Conservation (phyloP, 2,797 vertebrate genomes). For the Decapterus maruadsi region DNA sequence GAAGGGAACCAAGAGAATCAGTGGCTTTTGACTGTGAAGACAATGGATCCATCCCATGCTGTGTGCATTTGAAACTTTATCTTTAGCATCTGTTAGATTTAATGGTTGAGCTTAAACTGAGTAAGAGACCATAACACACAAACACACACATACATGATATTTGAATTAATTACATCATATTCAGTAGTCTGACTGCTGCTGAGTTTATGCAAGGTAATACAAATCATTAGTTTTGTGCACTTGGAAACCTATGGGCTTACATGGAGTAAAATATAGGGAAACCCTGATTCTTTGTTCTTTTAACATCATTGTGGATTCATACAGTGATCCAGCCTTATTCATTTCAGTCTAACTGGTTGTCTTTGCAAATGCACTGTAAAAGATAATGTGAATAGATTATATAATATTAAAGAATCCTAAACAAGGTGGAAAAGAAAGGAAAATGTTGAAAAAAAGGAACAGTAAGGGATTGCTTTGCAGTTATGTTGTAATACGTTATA, state of each 20-base stretch:
- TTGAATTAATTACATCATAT: conserved; percentile 50
- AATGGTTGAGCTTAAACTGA: conserved; percentile 49
- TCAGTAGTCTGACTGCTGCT: conserved; percentile 69
- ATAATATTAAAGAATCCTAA: conserved; percentile 67
- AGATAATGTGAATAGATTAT: conserved; percentile 72
- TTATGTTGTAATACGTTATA: conserved; percentile 39
- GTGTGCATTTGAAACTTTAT: conserved; percentile 58
- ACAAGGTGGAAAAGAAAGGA: conserved; percentile 62
- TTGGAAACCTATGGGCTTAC: conserved; percentile 50
- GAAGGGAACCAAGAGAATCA: conserved; percentile 60
- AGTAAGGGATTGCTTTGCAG: conserved; percentile 57
- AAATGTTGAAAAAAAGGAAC: conserved; percentile 30
- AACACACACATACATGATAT: conserved; percentile 39
- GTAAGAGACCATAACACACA: conserved; percentile 42
- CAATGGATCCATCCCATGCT: conserved; percentile 65
- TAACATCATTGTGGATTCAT: conserved; percentile 68
- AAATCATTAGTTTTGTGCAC: conserved; percentile 68
- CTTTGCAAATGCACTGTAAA: conserved; percentile 71
- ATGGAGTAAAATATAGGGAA: conserved; percentile 56
- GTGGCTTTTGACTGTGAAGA: conserved; percentile 78
- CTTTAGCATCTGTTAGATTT: conserved; percentile 46
- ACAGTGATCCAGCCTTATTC: conserved; percentile 77
- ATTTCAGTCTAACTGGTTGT: conserved; percentile 60
- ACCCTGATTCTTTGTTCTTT: conserved; percentile 65
- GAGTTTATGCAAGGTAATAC: conserved; percentile 84